phyloP scores from a whole-genome alignment of 1,140 invertebrate genomes.

The Drosophila arawakana region DNA sequence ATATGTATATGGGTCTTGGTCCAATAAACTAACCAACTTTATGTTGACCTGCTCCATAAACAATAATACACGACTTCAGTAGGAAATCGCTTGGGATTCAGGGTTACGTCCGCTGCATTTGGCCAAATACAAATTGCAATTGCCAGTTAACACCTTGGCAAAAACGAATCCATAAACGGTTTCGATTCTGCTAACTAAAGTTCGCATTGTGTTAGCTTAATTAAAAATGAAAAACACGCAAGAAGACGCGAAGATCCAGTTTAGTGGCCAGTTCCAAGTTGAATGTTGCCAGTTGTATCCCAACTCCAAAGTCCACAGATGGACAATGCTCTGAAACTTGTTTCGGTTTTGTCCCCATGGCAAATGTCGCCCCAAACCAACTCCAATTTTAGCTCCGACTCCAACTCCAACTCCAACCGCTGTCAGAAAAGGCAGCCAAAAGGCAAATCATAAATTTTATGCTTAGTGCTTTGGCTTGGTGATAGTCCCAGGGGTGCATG shows the following conservation, averaged over 20 bases:
- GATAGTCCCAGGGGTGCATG: constrained; percentile 24
- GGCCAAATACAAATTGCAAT: constrained; percentile 49
- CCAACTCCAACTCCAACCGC: not conserved
- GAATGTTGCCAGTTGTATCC: not conserved
- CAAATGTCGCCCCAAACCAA: constrained; percentile 49
- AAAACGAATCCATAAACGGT: constrained; percentile 8
- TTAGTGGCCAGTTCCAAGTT: constrained; percentile 25
- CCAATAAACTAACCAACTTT: constrained; percentile 54
- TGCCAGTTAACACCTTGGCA: constrained; percentile 56
- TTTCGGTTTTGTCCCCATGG: constrained; percentile 49
- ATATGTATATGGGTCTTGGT: constrained; percentile 36
- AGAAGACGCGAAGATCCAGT: constrained; percentile 40
- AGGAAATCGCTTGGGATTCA: constrained; percentile 34
- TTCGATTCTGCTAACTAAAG: constrained; percentile 21
- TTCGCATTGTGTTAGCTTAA: constrained; percentile 54
- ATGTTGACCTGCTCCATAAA: constrained; percentile 39
- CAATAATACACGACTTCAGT: constrained; percentile 24
- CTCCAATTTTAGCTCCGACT: not conserved
- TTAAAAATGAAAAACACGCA: constrained; percentile 57
- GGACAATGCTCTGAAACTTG: constrained; percentile 55
- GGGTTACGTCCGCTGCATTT: constrained; percentile 26
- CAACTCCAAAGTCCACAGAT: constrained; percentile 61
- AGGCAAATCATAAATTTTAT: constrained; percentile 81
- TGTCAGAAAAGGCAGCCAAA: constrained; percentile 51
- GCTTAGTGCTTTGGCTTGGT: constrained; percentile 52